Evolutionary conservation across 2,888 invertebrate species (phyloP).

Genomic region (Erynnis tages): DNA sequence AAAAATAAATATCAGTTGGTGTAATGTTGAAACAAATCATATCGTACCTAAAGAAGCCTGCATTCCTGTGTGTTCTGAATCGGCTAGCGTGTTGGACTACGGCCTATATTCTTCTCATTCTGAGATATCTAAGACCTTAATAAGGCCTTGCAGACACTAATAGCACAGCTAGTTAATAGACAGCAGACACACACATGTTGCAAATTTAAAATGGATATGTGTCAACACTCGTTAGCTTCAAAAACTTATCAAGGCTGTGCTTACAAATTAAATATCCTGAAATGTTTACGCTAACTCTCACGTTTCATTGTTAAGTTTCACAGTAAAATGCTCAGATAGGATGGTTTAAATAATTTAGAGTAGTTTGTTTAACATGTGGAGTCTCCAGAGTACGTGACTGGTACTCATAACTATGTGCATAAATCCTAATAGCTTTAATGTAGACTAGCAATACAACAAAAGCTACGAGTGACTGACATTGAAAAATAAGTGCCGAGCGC

Average conservation of each 20-base stretch:
- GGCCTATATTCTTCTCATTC: too few species aligned
- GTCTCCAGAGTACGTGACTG: conserved; percentile 24
- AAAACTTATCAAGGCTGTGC: background rate
- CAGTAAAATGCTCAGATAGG: conserved; percentile 2
- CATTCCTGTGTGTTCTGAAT: too few species aligned
- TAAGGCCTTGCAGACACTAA: too few species aligned
- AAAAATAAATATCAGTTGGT: too few species aligned
- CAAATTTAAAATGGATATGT: too few species aligned
- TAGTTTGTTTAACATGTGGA: conserved; percentile 7
- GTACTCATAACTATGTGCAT: conserved; percentile 41
- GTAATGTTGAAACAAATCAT: too few species aligned
- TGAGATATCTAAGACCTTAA: too few species aligned
- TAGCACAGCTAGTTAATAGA: too few species aligned
- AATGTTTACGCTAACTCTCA: conserved; percentile 8
- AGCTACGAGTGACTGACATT: conserved; percentile 53
- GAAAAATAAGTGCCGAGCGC: conserved; percentile 59
- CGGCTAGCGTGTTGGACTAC: too few species aligned
- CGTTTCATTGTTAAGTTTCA: conserved; percentile 3
- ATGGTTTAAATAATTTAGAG: conserved; percentile 4
- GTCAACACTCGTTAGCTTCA: background rate
- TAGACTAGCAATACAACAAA: conserved; percentile 42
- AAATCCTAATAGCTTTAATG: conserved; percentile 40
- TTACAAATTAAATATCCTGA: background rate
- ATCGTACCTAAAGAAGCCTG: too few species aligned
- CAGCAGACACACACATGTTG: too few species aligned